Conservation (phyloP, 2,113 vertebrate species). For the Odontophorus gujanensis region DNA sequence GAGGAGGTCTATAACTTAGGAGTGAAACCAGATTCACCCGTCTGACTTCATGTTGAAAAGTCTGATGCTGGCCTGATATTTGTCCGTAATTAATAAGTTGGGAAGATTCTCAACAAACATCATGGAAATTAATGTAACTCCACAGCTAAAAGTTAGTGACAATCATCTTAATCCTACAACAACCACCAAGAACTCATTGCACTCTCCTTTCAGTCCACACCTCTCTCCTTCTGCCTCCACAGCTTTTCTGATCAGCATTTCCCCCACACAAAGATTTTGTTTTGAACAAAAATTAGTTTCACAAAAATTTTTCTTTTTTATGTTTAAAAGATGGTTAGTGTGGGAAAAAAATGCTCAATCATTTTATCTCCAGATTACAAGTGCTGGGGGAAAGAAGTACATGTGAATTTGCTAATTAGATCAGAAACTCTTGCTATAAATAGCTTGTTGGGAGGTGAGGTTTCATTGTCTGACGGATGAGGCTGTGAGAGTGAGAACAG, state of each 20-base stretch:
- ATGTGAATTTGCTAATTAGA: not conserved
- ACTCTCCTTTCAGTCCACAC: not conserved
- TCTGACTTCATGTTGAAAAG: not conserved
- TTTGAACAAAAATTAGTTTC: not conserved
- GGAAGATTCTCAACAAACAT: not conserved
- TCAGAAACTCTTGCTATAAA: not conserved
- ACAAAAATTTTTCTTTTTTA: not conserved
- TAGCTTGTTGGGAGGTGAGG: not conserved
- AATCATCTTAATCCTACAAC: not conserved
- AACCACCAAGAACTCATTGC: not conserved
- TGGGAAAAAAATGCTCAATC: not conserved
- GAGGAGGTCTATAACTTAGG: not conserved
- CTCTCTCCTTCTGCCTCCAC: not conserved
- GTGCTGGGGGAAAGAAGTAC: rapidly evolving
- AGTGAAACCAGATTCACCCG: not conserved
- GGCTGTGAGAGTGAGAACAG: not conserved
- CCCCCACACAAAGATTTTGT: rapidly evolving
- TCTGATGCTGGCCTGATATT: not conserved
- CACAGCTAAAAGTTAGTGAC: not conserved
- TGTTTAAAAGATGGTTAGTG: not conserved
- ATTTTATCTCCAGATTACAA: not conserved
- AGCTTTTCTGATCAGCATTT: not conserved
- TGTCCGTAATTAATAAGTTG: not conserved
- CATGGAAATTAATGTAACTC: not conserved
- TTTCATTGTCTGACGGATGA: not conserved